Base-by-base conservation (phyloP, 2,888 invertebrate genomes). In the Cephus pygmeus region DNA sequence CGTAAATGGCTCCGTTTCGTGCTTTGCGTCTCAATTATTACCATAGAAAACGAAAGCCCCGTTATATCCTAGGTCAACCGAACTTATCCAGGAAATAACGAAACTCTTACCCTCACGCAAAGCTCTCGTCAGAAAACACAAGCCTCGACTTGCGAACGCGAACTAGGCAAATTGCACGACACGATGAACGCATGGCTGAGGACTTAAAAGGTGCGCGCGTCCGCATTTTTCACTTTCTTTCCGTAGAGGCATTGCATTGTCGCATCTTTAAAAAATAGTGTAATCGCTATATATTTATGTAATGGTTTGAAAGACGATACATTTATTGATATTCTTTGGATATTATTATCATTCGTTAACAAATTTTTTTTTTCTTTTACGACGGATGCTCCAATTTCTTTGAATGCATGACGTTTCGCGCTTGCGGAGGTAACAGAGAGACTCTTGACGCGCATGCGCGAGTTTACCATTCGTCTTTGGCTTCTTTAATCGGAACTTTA, bases 61-160 rank as follows among this genome's bases (percentile, higher is more conserved):
- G 31, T 71, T 71, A 34, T 4, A 11, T 15, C 11, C 12, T 34
- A 31, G 71, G 23, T 77, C 34, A 15, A 68, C 31, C 36, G 40
- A 23, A 76, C 68, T 76, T 78, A 71, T 76, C 68, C 73, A 33
- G 68, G 76, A 69, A 75, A 76, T 76, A 33, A 69, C n/a, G 68
- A 75, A 76, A 78, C 71, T 71, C 35, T 69, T 34, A 78, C 36
- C 56, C 56, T 56, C 2, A 31, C 30, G 68, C 56, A 76, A 73
- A 73, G 73, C 76, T 76, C 30, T 78, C 75, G 73, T 76, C 76
- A 73, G 34, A 56, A 11, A 68, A 78, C 76, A 78, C 78, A 75
- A 78, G 73, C 75, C 75, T 76, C 78, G 75, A 73, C 76, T 76
- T 56, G 15, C 73, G 35, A 78, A 76, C 75, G 78, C 78, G 76